Conservation (phyloP, 2,113 vertebrate species). For the Agapornis roseicollis region DNA sequence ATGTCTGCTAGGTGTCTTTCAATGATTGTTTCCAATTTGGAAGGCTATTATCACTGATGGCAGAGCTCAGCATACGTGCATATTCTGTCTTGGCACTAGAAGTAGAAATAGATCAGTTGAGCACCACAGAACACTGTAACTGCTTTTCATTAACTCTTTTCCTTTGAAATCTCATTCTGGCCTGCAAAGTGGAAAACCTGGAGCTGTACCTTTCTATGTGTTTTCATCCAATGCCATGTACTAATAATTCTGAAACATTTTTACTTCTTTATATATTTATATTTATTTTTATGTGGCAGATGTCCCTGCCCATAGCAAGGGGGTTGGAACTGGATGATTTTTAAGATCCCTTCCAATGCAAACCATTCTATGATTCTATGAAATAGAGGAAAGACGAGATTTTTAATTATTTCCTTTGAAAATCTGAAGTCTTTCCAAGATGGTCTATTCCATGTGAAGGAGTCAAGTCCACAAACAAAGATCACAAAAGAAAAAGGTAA, state of each 20-base stretch:
- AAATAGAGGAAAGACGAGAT: fast-evolving
- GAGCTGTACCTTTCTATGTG: background rate
- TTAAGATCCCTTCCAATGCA: background rate
- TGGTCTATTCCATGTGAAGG: background rate
- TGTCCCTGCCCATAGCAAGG: background rate
- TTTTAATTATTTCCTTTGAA: background rate
- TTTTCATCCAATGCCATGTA: background rate
- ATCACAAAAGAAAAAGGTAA: background rate
- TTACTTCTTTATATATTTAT: background rate
- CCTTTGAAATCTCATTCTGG: background rate
- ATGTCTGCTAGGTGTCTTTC: background rate
- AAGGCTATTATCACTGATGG: background rate
- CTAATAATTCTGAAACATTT: background rate
- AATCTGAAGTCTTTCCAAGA: background rate
- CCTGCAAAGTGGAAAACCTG: background rate
- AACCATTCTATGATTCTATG: background rate
- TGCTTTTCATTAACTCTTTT: background rate
- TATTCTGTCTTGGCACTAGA: background rate
- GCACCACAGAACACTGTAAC: background rate
- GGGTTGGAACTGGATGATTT: background rate
- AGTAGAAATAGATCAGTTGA: background rate
- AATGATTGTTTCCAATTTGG: background rate
- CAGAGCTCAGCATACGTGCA: background rate
- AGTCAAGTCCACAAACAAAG: background rate
- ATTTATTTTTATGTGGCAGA: background rate